Conservation (phyloP, 2,113 vertebrate genomes). For the Electrona antarctica region DNA sequence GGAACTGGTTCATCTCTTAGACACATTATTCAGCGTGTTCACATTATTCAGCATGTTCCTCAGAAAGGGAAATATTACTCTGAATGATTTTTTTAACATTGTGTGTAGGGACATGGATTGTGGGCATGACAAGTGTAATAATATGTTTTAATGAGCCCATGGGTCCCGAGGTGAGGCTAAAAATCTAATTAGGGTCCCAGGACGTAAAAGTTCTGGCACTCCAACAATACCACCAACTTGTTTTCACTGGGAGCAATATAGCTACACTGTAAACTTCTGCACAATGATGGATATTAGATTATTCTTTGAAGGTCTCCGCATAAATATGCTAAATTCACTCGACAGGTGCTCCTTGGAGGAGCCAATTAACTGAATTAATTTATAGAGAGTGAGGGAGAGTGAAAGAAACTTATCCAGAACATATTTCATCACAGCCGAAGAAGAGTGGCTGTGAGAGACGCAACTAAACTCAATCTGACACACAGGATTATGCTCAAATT, state of each 20-base stretch:
- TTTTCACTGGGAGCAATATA: too few relatives aligned
- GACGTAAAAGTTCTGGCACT: not conserved
- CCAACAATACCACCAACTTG: too few relatives aligned
- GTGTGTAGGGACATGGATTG: not conserved
- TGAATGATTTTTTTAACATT: not conserved
- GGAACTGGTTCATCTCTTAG: too few relatives aligned
- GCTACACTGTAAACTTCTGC: not conserved
- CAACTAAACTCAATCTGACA: not conserved
- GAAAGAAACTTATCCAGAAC: conserved; percentile 32
- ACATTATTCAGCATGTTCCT: not conserved
- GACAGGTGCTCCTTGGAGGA: conserved; percentile 47
- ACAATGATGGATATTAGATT: conserved; percentile 21
- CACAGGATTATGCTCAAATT: too few relatives aligned
- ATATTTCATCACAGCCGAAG: conserved; percentile 31
- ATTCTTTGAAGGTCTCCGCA: conserved; percentile 36
- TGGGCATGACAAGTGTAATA: not conserved
- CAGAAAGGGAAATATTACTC: not conserved
- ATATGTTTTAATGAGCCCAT: not conserved
- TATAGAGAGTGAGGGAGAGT: not conserved
- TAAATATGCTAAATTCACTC: conserved; percentile 24
- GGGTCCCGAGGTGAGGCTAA: not conserved
- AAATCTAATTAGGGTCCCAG: not conserved
- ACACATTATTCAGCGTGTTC: not conserved
- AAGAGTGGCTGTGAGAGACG: conserved; percentile 21
- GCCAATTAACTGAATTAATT: conserved; percentile 51